Evolutionary conservation across 2,113 vertebrate genomes (phyloP).

Genomic region (Sinosuthora webbiana): DNA sequence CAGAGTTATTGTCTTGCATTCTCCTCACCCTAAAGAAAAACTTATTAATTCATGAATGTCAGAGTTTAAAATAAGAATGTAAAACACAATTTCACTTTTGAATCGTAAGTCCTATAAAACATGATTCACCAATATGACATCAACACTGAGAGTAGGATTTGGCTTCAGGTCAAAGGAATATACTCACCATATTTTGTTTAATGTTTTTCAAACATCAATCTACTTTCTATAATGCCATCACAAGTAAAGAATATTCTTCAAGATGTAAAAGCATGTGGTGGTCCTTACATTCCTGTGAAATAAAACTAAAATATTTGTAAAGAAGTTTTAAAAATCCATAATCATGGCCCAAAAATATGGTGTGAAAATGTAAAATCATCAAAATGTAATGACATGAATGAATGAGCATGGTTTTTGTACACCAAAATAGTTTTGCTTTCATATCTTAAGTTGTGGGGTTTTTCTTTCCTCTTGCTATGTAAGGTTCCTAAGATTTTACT

Average conservation of each 20-base stretch:
- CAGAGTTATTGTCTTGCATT: background rate
- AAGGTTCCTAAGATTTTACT: background rate
- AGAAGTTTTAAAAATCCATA: background rate
- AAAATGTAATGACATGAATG: fast-evolving
- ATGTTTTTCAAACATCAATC: background rate
- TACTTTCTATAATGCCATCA: background rate
- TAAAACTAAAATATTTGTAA: background rate
- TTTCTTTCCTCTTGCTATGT: background rate
- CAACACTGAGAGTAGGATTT: background rate
- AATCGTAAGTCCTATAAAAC: background rate
- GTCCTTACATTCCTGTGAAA: background rate
- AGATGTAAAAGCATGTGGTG: background rate
- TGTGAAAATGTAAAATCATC: background rate
- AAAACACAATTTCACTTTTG: background rate
- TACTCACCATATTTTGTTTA: background rate
- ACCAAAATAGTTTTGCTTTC: background rate
- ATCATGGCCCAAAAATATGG: background rate
- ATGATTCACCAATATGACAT: background rate
- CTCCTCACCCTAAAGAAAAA: background rate
- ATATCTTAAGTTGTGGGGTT: background rate
- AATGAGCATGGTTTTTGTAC: background rate
- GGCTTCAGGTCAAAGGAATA: background rate
- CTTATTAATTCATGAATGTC: background rate
- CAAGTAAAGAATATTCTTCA: background rate
- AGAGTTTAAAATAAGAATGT: background rate